These are phyloP conservation scores for Heterodera carotae DNA, from an alignment of 1,140 invertebrate genomes.

Conservation along the genomic window DNA sequence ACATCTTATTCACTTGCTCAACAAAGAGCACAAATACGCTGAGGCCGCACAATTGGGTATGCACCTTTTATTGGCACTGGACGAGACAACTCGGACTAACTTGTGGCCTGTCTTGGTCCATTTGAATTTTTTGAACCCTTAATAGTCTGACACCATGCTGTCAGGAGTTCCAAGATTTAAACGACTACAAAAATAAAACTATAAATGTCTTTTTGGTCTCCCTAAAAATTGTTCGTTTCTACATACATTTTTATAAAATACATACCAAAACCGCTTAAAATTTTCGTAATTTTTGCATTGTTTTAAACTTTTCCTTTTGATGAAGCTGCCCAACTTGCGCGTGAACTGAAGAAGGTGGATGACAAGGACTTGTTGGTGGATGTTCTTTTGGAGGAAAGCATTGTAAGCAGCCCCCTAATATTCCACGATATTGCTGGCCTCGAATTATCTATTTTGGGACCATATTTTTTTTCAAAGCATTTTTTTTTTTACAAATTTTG, in stretches of 20 bases:
- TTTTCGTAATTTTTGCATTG: constrained; percentile 8
- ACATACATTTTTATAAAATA: no score
- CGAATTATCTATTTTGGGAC: no score
- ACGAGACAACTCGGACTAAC: no score
- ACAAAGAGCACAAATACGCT: constrained; percentile 54
- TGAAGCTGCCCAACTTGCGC: constrained; percentile 77
- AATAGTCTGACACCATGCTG: no score
- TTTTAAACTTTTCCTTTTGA: constrained; percentile 28
- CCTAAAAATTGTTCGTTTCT: no score
- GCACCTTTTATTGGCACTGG: constrained; percentile 10
- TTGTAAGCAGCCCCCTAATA: not conserved
- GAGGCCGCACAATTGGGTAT: constrained; percentile 55
- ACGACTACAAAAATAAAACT: no score
- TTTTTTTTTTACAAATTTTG: no score
- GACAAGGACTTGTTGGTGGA: constrained; percentile 98
- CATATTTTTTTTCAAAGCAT: no score
- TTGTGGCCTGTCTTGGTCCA: no score
- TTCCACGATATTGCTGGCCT: not conserved
- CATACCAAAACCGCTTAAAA: not conserved
- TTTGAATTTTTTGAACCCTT: no score
- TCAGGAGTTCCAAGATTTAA: no score
- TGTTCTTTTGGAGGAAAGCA: constrained; percentile 90
- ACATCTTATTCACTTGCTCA: constrained; percentile 59
- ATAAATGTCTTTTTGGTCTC: no score
- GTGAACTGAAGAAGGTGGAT: constrained; percentile 96